Conservation (phyloP, 1,140 invertebrate species). For the Euborellia annulipes region DNA sequence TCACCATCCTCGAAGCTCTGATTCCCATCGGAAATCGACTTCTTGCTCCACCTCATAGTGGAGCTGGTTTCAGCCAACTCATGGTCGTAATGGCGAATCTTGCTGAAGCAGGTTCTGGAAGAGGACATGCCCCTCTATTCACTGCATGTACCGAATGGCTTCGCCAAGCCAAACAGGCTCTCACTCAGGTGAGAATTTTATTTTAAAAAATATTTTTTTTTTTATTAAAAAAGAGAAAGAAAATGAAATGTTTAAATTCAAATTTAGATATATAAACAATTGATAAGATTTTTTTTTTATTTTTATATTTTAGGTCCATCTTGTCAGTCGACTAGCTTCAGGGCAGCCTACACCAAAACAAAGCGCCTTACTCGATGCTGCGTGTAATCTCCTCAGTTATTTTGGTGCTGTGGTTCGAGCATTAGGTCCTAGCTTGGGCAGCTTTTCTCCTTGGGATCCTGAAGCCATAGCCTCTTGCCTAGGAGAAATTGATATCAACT, state of each 20-base stretch:
- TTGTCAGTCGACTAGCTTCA: background rate
- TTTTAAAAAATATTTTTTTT: no score
- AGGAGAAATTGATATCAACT: no score
- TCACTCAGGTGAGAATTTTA: background rate
- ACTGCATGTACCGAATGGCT: conserved; percentile 67
- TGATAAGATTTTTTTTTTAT: conserved; percentile 3
- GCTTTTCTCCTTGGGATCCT: no score
- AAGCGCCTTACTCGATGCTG: conserved; percentile 52
- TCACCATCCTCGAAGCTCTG: conserved; percentile 55
- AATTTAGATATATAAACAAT: conserved; percentile 1
- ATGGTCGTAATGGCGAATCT: conserved; percentile 69
- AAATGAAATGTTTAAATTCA: conserved; percentile 1
- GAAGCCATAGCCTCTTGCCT: no score
- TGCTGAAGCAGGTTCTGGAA: conserved; percentile 59
- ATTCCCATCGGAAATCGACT: conserved; percentile 57
- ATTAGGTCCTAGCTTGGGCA: conserved; percentile 31
- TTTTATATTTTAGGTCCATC: conserved; percentile 1
- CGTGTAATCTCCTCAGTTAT: conserved; percentile 62
- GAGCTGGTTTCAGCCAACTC: conserved; percentile 60
- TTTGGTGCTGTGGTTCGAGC: conserved; percentile 50
- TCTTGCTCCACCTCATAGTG: conserved; percentile 45
- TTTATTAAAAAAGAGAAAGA: background rate
- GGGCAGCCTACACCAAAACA: conserved; percentile 30
- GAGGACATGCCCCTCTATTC: conserved; percentile 64
- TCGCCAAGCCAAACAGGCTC: conserved; percentile 11